Base-by-base conservation (phyloP, 2,113 vertebrate species). In the Cepphus grylle region DNA sequence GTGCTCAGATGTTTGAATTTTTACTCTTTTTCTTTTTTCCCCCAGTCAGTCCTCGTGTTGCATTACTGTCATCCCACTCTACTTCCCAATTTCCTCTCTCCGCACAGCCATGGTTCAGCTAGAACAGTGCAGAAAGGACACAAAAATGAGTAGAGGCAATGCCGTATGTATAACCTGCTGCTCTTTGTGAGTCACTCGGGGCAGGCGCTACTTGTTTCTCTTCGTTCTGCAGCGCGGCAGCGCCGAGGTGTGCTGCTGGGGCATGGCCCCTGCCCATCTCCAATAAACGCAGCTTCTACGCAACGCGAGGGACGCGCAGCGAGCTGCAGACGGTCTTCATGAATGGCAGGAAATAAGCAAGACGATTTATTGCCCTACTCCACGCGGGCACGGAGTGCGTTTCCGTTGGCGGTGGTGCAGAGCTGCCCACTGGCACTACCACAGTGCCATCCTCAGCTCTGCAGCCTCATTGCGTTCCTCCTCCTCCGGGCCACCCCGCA, bases 381-480 rank as follows among this genome's bases (percentile, higher is more conserved):
- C 65, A 43, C 38, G 4, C 1, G 3, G 80, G 63, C 26, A 4
- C 34, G 4, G 13, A 34, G 27, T 13, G 50, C 3, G 3, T 61
- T 93, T 72, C 63, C 1, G 0, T 42, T 55, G 50, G 56, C 23
- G n/a, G 2, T 0, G 3, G 23, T 10, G 1, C 49, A 8, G 79
- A 69, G 61, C 55, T 81, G 78, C 70, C 95, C 45, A 34, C 73
- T 85, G 95, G 66, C 90, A 91, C 87, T 76, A 43, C 93, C 70
- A 55, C 78, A 96, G 81, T 94, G 93, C 91, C 93, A 87, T 94
- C 96, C 84, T 79, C 87, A 85, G 94, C 95, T 82, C 81, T 2
- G 4, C 69, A 61, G 89, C 58, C 56, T 95, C 86, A 91, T 21
- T 88, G 93, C 45, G 2, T 49, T 69, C 59, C 34, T 82, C n/a